Evolutionary conservation across 2,797 vertebrate species (phyloP).

Genomic region (Ataeniobius toweri): DNA sequence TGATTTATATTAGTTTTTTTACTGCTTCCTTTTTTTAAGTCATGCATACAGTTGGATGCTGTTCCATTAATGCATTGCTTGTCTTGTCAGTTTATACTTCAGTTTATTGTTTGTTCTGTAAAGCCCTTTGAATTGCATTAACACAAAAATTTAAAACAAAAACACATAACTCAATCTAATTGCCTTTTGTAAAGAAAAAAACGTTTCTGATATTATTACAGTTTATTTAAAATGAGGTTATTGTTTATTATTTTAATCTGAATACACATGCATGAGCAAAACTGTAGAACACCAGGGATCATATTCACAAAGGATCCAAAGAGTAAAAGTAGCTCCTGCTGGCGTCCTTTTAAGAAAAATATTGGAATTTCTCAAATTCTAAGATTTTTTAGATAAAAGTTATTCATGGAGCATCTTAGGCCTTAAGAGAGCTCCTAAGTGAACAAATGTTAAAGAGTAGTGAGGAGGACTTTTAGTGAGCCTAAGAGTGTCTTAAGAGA

Average conservation of each 20-base stretch:
- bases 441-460: too few relatives aligned
- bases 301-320: too few relatives aligned
- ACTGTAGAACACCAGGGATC: too few relatives aligned
- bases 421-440: too few relatives aligned
- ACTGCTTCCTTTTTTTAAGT: constrained; percentile 4
- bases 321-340: too few relatives aligned
- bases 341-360: too few relatives aligned
- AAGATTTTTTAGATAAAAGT: too few relatives aligned
- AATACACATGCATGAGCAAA: background rate
- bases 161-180: background rate
- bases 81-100: background rate
- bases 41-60: background rate
- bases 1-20: background rate
- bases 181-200: background rate
- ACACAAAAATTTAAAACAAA: background rate
- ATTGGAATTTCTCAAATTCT: too few relatives aligned
- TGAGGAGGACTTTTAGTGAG: too few relatives aligned
- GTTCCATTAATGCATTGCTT: background rate
- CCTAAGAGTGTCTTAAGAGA: too few relatives aligned
- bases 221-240: background rate
- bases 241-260: background rate
- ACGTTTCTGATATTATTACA: background rate
- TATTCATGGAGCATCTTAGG: too few relatives aligned
- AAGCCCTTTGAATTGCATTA: background rate
- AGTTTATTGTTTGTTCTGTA: background rate